These are phyloP conservation scores for Hylyphantes graminicola DNA, from an alignment of 1,140 invertebrate species.

Conservation along the genomic window DNA sequence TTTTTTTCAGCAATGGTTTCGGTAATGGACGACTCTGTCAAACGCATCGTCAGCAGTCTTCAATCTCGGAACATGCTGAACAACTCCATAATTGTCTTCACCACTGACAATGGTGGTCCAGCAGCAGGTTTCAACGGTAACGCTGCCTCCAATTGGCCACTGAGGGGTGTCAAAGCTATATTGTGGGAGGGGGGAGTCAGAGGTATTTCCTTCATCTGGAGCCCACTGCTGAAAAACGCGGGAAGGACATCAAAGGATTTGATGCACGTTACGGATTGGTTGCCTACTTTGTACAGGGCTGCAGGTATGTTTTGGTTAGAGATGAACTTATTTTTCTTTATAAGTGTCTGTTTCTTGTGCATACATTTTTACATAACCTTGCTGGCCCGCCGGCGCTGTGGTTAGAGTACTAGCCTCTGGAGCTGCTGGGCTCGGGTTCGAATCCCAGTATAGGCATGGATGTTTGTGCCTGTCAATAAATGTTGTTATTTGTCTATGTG, in stretches of 20 bases:
- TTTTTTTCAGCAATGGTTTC: constrained; percentile 77
- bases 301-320: constrained; percentile 65
- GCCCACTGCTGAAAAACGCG: constrained; percentile 72
- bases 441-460: no score
- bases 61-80: constrained; percentile 75
- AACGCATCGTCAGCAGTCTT: constrained; percentile 79
- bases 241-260: constrained; percentile 76
- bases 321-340: no score
- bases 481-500: no score
- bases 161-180: constrained; percentile 86
- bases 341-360: no score
- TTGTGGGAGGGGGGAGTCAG: constrained; percentile 91
- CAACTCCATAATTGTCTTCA: constrained; percentile 85
- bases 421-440: no score
- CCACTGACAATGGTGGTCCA: constrained; percentile 88
- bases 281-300: constrained; percentile 79
- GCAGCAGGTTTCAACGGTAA: constrained; percentile 83
- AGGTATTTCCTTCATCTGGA: constrained; percentile 83
- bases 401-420: no score
- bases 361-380: no score
- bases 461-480: no score
- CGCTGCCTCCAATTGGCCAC: constrained; percentile 89
- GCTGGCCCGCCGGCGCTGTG: no score
- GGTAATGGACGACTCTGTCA: constrained; percentile 87
- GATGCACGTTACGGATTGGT: constrained; percentile 89